Conservation (phyloP, 1,140 invertebrate genomes). For the Onthophagus taurus region DNA sequence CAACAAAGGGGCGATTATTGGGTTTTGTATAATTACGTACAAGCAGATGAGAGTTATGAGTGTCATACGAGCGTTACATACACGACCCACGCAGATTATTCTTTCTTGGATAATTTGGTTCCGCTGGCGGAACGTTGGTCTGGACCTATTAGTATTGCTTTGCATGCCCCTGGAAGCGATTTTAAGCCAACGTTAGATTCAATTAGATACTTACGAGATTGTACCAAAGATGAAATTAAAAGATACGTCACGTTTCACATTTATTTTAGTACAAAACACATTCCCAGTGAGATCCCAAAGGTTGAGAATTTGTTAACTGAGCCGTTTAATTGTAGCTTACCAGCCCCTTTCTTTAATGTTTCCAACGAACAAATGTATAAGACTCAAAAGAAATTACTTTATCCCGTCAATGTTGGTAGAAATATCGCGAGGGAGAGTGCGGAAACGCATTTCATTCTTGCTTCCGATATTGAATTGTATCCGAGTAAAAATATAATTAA, state of each 20-base stretch:
- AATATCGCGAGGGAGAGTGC: slow-evolving; percentile 77
- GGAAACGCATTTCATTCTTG: slow-evolving; percentile 72
- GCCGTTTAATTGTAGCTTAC: slow-evolving; percentile 57
- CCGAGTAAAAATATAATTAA: slow-evolving; percentile 68
- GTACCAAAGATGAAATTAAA: slow-evolving; percentile 54
- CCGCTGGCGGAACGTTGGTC: slow-evolving; percentile 67
- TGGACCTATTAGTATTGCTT: slow-evolving; percentile 61
- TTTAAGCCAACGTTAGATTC: slow-evolving; percentile 53
- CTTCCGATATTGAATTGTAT: slow-evolving; percentile 82
- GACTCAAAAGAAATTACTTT: slow-evolving; percentile 66
- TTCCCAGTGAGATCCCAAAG: slow-evolving; percentile 63
- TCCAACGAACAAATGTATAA: slow-evolving; percentile 62
- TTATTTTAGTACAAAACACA: slow-evolving; percentile 76
- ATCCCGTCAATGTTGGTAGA: slow-evolving; percentile 80
- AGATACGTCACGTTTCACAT: slow-evolving; percentile 76
- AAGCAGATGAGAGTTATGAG: slow-evolving; percentile 62
- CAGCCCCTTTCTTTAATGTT: slow-evolving; percentile 59
- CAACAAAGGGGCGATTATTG: slow-evolving; percentile 78
- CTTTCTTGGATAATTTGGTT: slow-evolving; percentile 81
- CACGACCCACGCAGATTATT: slow-evolving; percentile 85
- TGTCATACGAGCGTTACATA: slow-evolving; percentile 85
- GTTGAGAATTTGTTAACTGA: slow-evolving; percentile 49
- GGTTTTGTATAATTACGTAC: slow-evolving; percentile 82
- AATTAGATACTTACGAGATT: slow-evolving; percentile 59
- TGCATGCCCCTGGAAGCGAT: slow-evolving; percentile 67